Conservation (phyloP, 2,113 vertebrate species). For the Limnothrissa miodon region DNA sequence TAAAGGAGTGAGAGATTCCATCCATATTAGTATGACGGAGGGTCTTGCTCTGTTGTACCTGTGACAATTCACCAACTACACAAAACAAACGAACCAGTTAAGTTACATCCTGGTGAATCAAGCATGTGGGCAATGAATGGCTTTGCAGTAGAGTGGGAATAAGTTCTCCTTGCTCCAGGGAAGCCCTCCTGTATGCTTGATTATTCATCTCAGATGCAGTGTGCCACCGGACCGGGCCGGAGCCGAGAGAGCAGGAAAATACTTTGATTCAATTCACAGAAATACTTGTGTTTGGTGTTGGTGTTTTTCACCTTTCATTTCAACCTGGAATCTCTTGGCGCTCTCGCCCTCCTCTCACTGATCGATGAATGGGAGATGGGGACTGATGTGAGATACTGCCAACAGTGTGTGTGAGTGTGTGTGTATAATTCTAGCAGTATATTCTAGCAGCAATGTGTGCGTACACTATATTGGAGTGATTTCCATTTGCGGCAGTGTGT, state of each 20-base stretch:
- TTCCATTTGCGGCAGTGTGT: slow-evolving; percentile 17
- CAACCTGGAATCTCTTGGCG: neutral
- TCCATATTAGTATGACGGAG: neutral
- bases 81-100: too few species aligned
- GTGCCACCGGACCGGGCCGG: neutral
- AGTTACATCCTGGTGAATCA: too few species aligned
- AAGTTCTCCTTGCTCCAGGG: too few species aligned
- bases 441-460: neutral
- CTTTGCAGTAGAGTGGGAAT: too few species aligned
- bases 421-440: neutral
- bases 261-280: neutral
- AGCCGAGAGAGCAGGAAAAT: neutral
- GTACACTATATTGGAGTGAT: too few species aligned
- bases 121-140: too few species aligned
- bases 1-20: neutral
- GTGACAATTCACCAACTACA: neutral
- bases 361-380: slow-evolving; percentile 9
- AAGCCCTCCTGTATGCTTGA: neutral
- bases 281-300: neutral
- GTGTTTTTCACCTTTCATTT: neutral
- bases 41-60: neutral
- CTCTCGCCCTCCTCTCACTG: neutral
- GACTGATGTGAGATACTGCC: neutral
- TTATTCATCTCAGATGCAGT: too few species aligned
- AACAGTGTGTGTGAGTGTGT: slow-evolving; percentile 29